Conservation (phyloP, 2,888 invertebrate species). For the Hybos culiciformis region DNA sequence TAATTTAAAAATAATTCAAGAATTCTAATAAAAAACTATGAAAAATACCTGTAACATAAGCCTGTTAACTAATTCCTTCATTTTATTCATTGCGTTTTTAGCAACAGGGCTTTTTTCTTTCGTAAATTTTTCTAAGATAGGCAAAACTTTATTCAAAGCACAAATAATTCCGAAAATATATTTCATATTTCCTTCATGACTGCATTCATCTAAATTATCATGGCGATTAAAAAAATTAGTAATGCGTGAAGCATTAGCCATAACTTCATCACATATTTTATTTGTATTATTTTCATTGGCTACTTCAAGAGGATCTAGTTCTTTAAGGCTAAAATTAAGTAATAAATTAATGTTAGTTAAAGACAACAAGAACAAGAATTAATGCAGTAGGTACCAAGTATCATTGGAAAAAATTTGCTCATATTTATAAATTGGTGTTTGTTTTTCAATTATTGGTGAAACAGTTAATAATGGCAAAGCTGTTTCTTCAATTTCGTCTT, state of each 20-base stretch:
- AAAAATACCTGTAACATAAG: slow-evolving; percentile 29
- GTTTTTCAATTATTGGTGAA: slow-evolving; percentile 46
- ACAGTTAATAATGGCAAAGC: slow-evolving; percentile 56
- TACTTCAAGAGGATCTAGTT: not conserved
- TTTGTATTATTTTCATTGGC: not conserved
- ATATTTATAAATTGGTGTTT: slow-evolving; percentile 60
- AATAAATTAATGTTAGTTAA: not conserved
- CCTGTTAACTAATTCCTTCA: slow-evolving; percentile 34
- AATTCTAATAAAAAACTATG: not conserved
- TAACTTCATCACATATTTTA: slow-evolving; percentile 5
- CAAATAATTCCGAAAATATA: slow-evolving; percentile 7
- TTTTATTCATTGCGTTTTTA: slow-evolving; percentile 25
- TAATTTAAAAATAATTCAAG: not conserved
- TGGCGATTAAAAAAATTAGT: slow-evolving; percentile 6
- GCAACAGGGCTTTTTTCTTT: slow-evolving; percentile 11
- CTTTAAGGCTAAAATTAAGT: not conserved
- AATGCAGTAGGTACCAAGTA: slow-evolving; percentile 34
- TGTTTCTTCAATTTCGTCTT: slow-evolving; percentile 66
- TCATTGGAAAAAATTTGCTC: slow-evolving; percentile 44
- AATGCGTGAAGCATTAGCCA: slow-evolving; percentile 7
- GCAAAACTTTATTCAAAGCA: slow-evolving; percentile 11
- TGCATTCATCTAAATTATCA: too few relatives aligned
- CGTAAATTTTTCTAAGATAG: slow-evolving; percentile 8
- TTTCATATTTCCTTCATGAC: slow-evolving; percentile 7
- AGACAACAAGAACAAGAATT: too few relatives aligned